Evolutionary conservation across 2,113 vertebrate species (phyloP), one percentile per base, ranked within the genome.

Genomic region (Protobothrops mucrosquamatus): DNA sequence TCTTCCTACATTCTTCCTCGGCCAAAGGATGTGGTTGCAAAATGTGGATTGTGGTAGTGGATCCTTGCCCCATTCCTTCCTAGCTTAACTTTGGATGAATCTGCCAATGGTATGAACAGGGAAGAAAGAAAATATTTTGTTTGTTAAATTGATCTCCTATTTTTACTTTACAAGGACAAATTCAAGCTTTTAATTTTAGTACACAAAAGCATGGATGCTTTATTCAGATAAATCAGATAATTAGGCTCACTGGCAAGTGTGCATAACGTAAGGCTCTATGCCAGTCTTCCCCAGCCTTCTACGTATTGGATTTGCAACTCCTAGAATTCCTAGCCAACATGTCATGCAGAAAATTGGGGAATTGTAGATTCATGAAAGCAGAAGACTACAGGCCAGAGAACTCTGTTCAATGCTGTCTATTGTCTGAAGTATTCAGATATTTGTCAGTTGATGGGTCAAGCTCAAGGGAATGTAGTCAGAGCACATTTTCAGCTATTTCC

Each of bases 381-480:
- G 74, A 81, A 81, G 74, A 81, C 3, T 43, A 43, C 34, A 81
- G 7, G 74, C 18, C 8, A 7, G 34, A 81, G 74, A 43, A 43
- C 18, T 20, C 34, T 81, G 34, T 81, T 81, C 34, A 81, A 15
- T 20, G 22, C 89, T 55, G n/a, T 85, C 46, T 61, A 24, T 24
- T 91, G 81, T 29, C n/a, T 64, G 64, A 94, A 90, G 91, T n/a
- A 87, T 11, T 34, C 20, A 10, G 43, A 54, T 61, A 59, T 91
- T 90, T 87, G 56, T 85, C 29, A 39, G 61, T 87, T 91, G 54
- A 54, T 81, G 69, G 96, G 26, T 91, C 9, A n/a, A n/a, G n/a
- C 69, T 43, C 48, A 59, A 94, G 92, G 92, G 92, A 92, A 93
- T 54, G 92, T 69, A 87, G 92, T 89, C 87, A 61, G 59, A 91